These are phyloP conservation scores for Athene cunicularia DNA, from an alignment of 2,113 vertebrate species.

Conservation along the genomic window DNA sequence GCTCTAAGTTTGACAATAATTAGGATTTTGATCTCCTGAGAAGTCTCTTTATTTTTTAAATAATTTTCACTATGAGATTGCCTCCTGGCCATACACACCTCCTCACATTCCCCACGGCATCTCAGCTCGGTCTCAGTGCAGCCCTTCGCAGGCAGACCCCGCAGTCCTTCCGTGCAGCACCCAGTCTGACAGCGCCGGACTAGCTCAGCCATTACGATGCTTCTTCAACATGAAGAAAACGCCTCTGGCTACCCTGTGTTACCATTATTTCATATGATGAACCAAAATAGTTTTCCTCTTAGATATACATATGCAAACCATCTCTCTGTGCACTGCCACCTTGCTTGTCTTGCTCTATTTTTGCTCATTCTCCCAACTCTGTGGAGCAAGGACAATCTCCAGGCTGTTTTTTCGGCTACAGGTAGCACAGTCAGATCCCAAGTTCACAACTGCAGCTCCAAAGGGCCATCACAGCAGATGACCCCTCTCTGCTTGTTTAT, in stretches of 20 bases:
- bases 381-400: not conserved
- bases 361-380: not conserved
- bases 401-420: not conserved
- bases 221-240: not conserved
- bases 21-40: not conserved
- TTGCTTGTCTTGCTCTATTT: not conserved
- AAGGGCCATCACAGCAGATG: not conserved
- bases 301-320: no score
- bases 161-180: no score
- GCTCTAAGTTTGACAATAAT: not conserved
- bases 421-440: not conserved
- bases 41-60: not conserved
- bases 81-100: not conserved
- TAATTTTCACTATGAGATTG: not conserved
- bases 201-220: not conserved
- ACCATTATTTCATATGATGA: not conserved
- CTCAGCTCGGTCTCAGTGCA: not conserved
- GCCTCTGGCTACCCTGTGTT: not conserved
- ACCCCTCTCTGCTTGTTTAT: not conserved
- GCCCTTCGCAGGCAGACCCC: not conserved
- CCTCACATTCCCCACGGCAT: not conserved
- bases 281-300: not conserved
- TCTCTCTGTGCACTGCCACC: not conserved
- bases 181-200: not conserved
- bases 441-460: accelerated